Conservation (phyloP, 2,113 vertebrate species). For the Ptyas mucosa region DNA sequence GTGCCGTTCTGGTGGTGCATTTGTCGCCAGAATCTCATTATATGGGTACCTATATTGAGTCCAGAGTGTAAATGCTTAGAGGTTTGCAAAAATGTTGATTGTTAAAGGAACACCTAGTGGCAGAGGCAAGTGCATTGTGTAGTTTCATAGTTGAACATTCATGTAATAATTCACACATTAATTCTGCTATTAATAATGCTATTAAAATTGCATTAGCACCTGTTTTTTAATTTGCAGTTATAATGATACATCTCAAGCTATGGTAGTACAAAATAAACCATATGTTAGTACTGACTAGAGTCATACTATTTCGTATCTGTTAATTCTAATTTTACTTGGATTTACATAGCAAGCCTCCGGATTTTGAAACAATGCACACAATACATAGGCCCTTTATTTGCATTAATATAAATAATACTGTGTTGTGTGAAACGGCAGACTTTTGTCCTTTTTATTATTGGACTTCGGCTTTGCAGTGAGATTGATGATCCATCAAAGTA, state of each 20-base stretch:
- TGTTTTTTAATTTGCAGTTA: background rate
- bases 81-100: background rate
- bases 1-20: background rate
- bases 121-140: background rate
- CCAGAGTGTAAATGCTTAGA: background rate
- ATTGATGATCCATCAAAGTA: background rate
- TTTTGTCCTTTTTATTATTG: background rate
- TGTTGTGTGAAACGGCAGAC: background rate
- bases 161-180: background rate
- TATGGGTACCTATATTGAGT: background rate
- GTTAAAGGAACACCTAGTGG: background rate
- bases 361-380: background rate
- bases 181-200: background rate
- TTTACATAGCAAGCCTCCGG: background rate
- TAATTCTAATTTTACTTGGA: background rate
- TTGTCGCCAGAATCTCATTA: background rate
- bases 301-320: background rate
- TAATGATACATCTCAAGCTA: background rate
- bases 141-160: background rate
- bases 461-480: background rate
- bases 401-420: background rate
- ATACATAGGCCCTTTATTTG: background rate
- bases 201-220: background rate
- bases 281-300: background rate
- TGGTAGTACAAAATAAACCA: background rate